A percentile compares a stretch with the other conserved stretches of the same genome.
Conservation (phyloP, 2,797 vertebrate genomes). For the Crypturellus tataupa region DNA sequence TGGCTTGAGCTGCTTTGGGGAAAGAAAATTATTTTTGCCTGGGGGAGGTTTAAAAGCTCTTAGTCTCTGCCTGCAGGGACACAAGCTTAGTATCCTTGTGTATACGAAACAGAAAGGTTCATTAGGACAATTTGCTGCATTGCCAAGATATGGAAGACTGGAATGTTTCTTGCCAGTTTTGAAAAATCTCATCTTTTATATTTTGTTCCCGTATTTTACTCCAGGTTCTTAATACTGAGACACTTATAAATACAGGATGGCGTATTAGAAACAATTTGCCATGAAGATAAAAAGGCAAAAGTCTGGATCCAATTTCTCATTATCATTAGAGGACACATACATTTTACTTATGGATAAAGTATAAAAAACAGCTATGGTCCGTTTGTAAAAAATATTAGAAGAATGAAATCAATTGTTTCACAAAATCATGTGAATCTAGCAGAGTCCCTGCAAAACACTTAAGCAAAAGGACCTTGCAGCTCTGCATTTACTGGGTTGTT, state of each 20-base stretch:
- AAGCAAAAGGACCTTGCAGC: background rate
- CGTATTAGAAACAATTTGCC: background rate
- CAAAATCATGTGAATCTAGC: background rate
- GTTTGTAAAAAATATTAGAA: background rate
- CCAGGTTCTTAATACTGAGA: background rate
- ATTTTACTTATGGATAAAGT: background rate
- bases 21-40: background rate
- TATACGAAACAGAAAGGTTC: slow-evolving; percentile 1
- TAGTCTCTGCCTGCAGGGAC: background rate
- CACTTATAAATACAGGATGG: background rate
- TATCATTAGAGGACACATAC: background rate
- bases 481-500: background rate
- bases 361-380: background rate
- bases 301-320: background rate
- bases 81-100: accelerated
- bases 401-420: background rate
- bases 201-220: background rate
- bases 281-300: background rate
- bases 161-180: background rate
- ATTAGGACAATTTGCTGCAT: background rate
- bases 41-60: background rate
- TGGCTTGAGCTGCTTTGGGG: background rate
- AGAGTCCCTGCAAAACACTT: background rate
- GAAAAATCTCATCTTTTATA: background rate
- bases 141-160: background rate